Evolutionary conservation across 1,140 invertebrate species (phyloP).

Genomic region (Penaeus indicus): DNA sequence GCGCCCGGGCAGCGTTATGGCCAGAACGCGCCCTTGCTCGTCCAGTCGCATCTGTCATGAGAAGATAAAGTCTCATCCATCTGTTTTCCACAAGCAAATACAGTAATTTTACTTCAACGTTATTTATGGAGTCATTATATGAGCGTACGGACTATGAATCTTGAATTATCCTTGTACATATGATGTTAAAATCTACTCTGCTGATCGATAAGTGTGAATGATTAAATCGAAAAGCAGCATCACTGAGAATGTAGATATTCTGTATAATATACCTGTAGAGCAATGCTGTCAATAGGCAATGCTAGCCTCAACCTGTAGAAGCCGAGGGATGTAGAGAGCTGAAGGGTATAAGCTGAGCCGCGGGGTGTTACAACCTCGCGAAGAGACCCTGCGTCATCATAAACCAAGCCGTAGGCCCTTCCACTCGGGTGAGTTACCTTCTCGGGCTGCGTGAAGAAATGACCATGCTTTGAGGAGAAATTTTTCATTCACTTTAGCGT

Average conservation of each 20-base stretch:
- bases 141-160: no score
- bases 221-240: not conserved
- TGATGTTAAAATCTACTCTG: not conserved
- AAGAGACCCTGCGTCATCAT: constrained; percentile 64
- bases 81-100: not conserved
- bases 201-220: not conserved
- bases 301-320: constrained; percentile 65
- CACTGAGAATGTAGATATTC: no score
- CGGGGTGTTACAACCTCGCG: constrained; percentile 63
- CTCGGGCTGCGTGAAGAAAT: constrained; percentile 55
- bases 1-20: constrained; percentile 58
- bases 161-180: no score
- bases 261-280: constrained; percentile 49
- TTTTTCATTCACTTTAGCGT: not conserved
- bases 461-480: not conserved
- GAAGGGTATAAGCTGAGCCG: constrained; percentile 59
- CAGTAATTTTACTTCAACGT: not conserved
- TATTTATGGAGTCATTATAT: not conserved
- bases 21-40: constrained; percentile 60
- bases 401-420: constrained; percentile 58
- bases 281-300: constrained; percentile 57
- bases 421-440: constrained; percentile 63
- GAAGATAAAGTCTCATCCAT: not conserved
- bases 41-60: constrained; percentile 60
- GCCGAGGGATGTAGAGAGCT: constrained; percentile 62